phyloP scores from a whole-genome alignment of 2,888 invertebrate genomes.

The Caenorhabditis afra region DNA sequence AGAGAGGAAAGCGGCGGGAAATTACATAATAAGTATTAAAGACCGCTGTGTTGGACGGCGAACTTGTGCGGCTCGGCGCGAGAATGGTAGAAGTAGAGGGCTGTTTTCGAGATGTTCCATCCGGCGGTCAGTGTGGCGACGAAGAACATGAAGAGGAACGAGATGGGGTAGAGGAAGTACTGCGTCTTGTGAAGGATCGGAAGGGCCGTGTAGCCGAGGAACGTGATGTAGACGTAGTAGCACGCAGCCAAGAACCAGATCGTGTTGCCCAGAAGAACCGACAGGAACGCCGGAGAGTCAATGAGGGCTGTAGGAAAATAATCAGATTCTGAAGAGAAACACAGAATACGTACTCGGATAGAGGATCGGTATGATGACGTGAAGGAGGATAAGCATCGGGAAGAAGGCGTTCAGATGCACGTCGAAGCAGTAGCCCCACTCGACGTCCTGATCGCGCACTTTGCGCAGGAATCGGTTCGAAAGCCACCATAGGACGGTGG shows the following conservation, averaged over 20 bases:
- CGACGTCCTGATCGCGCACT: conserved; percentile 86
- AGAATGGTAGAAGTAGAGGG: conserved; percentile 77
- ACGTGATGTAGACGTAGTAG: conserved; percentile 97
- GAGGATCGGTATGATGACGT: conserved; percentile 92
- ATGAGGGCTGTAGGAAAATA: conserved; percentile 86
- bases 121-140: conserved; percentile 87
- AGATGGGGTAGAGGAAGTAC: conserved; percentile 89
- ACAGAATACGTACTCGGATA: conserved; percentile 84
- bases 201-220: conserved; percentile 94
- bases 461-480: conserved; percentile 88
- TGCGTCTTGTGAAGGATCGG: conserved; percentile 91
- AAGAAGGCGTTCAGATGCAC: conserved; percentile 98
- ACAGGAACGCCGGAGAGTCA: conserved; percentile 87
- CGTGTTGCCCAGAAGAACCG: conserved; percentile 90
- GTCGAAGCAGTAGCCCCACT: conserved; percentile 99
- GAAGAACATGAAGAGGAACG: conserved; percentile 87
- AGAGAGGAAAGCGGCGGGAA: not conserved
- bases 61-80: conserved; percentile 70
- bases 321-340: not conserved
- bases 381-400: conserved; percentile 93
- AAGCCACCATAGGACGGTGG: conserved; percentile 88
- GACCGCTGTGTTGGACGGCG: conserved; percentile 20
- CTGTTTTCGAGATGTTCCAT: conserved; percentile 86
- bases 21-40: not conserved
- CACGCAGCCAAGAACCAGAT: conserved; percentile 92